Percentiles rank a stretch among this genome's conserved stretches.
phyloP scores from a whole-genome alignment of 2,113 vertebrate genomes.

The Tyrannus savana region DNA sequence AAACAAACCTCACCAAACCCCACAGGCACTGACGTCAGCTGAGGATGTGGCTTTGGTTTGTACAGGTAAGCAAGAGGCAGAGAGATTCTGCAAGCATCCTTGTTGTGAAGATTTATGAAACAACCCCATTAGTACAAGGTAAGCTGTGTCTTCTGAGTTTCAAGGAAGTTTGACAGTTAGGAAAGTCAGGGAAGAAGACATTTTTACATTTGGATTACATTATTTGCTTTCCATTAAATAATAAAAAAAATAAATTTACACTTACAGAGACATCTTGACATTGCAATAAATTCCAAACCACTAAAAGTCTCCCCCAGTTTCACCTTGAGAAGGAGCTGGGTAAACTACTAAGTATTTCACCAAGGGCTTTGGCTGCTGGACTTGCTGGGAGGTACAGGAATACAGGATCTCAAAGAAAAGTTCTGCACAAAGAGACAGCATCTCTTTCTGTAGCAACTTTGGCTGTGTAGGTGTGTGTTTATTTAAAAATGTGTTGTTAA shows the following conservation, averaged over 20 bases:
- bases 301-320: background rate
- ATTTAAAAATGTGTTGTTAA: background rate
- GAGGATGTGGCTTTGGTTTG: background rate
- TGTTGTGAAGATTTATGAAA: background rate
- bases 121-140: background rate
- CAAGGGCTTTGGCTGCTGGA: background rate
- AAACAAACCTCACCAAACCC: background rate
- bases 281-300: background rate
- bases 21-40: background rate
- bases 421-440: background rate
- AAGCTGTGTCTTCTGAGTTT: background rate
- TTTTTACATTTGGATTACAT: background rate
- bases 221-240: background rate
- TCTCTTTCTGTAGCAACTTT: background rate
- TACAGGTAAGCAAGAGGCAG: background rate
- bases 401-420: background rate
- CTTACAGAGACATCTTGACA: background rate
- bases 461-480: background rate
- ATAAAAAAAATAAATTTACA: background rate
- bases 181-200: background rate
- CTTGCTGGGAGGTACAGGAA: background rate
- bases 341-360: background rate
- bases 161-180: background rate
- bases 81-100: background rate
- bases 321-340: background rate